Evolutionary conservation across 2,888 invertebrate genomes (phyloP).

Genomic region (Lysandra bellargus): DNA sequence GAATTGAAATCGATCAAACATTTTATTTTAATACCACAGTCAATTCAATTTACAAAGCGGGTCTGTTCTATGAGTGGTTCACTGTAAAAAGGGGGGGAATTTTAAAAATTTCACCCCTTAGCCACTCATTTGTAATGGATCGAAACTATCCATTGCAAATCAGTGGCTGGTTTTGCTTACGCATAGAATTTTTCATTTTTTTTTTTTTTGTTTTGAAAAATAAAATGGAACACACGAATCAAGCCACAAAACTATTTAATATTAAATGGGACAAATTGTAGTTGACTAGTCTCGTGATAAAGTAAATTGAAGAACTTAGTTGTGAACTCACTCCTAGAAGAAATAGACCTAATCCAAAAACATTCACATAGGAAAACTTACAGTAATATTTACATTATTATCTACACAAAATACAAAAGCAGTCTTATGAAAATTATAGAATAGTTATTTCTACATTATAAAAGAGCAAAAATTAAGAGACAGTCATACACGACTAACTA

Average conservation of each 20-base stretch:
- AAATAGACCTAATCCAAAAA: not conserved
- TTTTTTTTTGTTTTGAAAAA: too few relatives aligned
- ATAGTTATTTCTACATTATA: not conserved
- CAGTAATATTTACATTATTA: constrained; percentile 25
- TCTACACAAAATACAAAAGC: constrained; percentile 29
- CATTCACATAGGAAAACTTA: constrained; percentile 9
- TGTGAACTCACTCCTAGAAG: not conserved
- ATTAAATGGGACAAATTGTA: too few relatives aligned
- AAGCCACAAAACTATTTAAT: not conserved
- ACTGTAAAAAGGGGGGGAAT: not conserved
- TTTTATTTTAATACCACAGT: constrained; percentile 33
- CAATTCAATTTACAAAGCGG: constrained; percentile 30
- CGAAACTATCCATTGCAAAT: not conserved
- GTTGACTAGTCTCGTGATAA: too few relatives aligned
- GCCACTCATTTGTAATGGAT: not conserved
- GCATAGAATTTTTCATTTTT: not conserved
- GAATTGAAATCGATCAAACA: constrained; percentile 22
- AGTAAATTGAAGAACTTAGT: not conserved
- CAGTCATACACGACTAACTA: not conserved
- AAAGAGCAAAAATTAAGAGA: not conserved
- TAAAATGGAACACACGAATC: not conserved
- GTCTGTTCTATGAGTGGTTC: not conserved
- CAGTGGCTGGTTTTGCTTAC: not conserved
- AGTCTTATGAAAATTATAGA: constrained; percentile 23
- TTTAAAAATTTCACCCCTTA: not conserved